Evolutionary conservation across 2,888 invertebrate genomes (phyloP).

Genomic region (Silvanus unidentatus): DNA sequence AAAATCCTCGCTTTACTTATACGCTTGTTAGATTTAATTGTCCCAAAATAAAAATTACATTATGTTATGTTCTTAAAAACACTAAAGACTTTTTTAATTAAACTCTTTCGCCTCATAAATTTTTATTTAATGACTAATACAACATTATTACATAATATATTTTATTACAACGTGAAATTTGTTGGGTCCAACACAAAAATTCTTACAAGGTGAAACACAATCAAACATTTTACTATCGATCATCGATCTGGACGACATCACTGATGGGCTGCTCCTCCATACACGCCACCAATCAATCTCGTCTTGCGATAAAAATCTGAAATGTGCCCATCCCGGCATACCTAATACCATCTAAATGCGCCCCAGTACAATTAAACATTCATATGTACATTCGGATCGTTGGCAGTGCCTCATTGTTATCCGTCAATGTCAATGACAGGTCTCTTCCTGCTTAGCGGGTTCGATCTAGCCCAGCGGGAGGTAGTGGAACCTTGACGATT

Average conservation of each 20-base stretch:
- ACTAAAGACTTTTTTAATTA: constrained; percentile 1
- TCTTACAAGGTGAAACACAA: too few species aligned
- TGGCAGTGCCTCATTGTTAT: constrained; percentile 21
- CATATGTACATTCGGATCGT: constrained; percentile 9
- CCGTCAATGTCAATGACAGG: constrained; percentile 27
- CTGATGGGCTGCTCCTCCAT: too few species aligned
- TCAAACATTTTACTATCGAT: too few species aligned
- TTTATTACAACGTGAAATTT: constrained; percentile 4
- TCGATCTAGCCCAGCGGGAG: constrained; percentile 15
- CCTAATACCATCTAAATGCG: too few species aligned
- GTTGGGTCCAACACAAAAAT: too few species aligned
- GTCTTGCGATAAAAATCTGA: too few species aligned
- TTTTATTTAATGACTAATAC: not conserved
- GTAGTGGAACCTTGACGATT: constrained; percentile 24
- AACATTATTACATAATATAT: constrained; percentile 2
- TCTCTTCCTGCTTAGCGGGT: constrained; percentile 24
- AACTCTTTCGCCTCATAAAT: constrained; percentile 2
- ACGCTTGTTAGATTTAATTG: constrained; percentile 1
- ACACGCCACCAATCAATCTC: too few species aligned
- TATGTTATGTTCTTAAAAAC: not conserved
- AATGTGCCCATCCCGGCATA: too few species aligned
- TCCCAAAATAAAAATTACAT: constrained; percentile 3
- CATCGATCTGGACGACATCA: too few species aligned
- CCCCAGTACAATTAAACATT: too few species aligned
- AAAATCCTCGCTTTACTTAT: not conserved